Evolutionary conservation across 2,113 vertebrate species (phyloP).

Genomic region (Oxygymnocypris stewartii): DNA sequence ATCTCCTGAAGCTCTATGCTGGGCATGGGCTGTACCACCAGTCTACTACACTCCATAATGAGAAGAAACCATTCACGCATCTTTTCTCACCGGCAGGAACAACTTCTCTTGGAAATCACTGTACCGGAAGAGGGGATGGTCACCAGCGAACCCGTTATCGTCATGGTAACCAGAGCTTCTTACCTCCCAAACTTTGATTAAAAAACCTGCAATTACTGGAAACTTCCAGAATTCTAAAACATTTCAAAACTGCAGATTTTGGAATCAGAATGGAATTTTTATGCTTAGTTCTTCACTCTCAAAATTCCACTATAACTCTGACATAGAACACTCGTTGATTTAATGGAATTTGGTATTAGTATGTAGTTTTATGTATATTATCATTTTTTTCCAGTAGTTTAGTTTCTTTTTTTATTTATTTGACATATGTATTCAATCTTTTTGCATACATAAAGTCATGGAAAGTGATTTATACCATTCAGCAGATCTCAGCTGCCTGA

Average conservation of each 20-base stretch:
- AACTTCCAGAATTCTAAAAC: neutral
- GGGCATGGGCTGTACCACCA: constrained; percentile 92
- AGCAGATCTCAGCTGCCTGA: neutral
- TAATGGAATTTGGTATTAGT: neutral
- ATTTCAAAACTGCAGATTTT: neutral
- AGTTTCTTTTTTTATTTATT: neutral
- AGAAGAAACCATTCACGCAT: constrained; percentile 92
- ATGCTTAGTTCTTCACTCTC: neutral
- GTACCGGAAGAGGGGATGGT: constrained; percentile 85
- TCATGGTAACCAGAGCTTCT: constrained; percentile 82
- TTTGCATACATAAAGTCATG: neutral
- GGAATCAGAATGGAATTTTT: neutral
- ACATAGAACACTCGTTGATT: neutral
- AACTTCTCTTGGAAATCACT: constrained; percentile 86
- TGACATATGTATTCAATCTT: neutral
- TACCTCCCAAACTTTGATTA: neutral
- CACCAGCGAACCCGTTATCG: constrained; percentile 85
- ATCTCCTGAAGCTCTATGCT: neutral
- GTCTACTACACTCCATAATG: constrained; percentile 90
- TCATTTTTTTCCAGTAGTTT: too few relatives aligned
- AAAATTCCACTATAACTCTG: neutral
- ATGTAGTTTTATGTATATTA: neutral
- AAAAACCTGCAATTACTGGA: neutral
- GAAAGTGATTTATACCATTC: too few relatives aligned
- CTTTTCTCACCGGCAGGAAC: constrained; percentile 84